Evolutionary conservation across 2,113 vertebrate species (phyloP).

Genomic region (Heliornis fulica): DNA sequence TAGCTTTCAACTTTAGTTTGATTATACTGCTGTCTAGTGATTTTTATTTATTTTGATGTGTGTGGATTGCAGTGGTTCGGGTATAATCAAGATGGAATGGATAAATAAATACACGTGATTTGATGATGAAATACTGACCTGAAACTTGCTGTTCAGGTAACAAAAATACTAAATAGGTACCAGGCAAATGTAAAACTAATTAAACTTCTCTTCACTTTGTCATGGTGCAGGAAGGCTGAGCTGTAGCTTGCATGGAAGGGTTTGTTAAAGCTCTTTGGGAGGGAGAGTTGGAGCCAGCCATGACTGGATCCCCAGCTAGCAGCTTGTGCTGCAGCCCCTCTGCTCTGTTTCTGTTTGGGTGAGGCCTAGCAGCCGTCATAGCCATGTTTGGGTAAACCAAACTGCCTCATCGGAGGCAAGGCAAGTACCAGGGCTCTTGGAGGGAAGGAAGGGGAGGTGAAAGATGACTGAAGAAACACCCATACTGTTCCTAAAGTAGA

Average conservation of each 20-base stretch:
- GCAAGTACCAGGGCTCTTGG: background rate
- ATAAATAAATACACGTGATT: background rate
- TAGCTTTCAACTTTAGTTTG: background rate
- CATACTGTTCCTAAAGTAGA: background rate
- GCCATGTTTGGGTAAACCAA: background rate
- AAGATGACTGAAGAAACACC: background rate
- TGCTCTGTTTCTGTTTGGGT: background rate
- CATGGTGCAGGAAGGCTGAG: background rate
- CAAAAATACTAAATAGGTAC: background rate
- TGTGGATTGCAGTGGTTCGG: background rate
- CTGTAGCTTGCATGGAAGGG: background rate
- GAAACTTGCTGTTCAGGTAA: background rate
- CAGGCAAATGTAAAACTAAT: background rate
- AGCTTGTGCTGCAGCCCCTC: background rate
- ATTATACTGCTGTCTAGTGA: background rate
- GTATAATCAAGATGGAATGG: background rate
- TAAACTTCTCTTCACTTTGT: background rate
- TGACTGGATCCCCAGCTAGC: background rate
- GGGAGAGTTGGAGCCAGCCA: background rate
- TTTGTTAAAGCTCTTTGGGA: background rate
- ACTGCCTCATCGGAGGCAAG: background rate
- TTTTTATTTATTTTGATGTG: background rate
- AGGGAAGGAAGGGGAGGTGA: background rate
- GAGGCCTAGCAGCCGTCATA: background rate
- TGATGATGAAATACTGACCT: background rate